These are phyloP conservation scores for Microctenopoma stevenorrisi DNA, from an alignment of 2,797 vertebrate species.

Conservation along the genomic window DNA sequence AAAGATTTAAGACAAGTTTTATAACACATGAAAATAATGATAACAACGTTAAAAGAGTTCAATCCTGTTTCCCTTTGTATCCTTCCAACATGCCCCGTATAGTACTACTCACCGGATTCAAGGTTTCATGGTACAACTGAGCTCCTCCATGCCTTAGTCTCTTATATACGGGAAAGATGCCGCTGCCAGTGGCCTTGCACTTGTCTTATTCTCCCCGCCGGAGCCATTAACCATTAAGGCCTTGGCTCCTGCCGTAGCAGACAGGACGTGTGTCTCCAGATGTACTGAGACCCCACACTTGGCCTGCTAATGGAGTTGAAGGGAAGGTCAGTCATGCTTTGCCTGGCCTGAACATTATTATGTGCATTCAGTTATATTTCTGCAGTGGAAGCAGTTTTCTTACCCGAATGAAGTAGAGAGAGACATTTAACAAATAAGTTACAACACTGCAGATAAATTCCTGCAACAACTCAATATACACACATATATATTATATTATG, in stretches of 20 bases:
- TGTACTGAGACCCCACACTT: constrained; percentile 4
- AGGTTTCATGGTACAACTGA: constrained; percentile 13
- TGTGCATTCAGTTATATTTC: constrained; percentile 1
- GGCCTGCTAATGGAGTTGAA: constrained; percentile 29
- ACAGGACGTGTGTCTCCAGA: constrained; percentile 17
- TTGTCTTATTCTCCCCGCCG: constrained; percentile 2
- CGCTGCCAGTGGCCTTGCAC: constrained; percentile 42
- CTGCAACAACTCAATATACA: background rate
- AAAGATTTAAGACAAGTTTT: background rate
- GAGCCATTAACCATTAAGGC: constrained; percentile 26
- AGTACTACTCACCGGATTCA: constrained; percentile 40
- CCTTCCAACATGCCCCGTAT: background rate
- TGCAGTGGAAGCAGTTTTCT: background rate
- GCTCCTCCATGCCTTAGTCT: background rate
- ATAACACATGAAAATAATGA: background rate
- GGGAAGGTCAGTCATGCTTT: constrained; percentile 28
- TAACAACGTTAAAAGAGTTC: background rate
- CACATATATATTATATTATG: too few relatives aligned
- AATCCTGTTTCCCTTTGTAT: background rate
- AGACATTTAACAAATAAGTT: constrained; percentile 11
- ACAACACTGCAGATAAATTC: background rate
- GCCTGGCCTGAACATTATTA: background rate
- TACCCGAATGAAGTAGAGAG: background rate
- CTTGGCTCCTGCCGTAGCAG: constrained; percentile 21
- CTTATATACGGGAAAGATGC: constrained; percentile 36